phyloP scores from a whole-genome alignment of 2,113 vertebrate genomes.

The Oreochromis spilurus region DNA sequence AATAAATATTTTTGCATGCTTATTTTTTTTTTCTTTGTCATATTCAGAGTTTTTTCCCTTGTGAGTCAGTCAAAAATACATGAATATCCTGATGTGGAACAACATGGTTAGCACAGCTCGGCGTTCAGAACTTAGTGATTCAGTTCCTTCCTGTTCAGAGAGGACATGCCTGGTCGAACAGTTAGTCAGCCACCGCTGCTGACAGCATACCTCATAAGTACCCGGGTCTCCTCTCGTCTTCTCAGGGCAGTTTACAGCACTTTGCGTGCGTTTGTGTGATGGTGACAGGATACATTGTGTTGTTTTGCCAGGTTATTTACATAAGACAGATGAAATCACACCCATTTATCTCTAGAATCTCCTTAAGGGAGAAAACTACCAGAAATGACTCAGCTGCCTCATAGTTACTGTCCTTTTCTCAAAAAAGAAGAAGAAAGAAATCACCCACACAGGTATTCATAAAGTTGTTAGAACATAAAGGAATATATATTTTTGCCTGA shows the following conservation, averaged over 20 bases:
- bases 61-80: conserved; percentile 23
- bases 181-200: conserved; percentile 35
- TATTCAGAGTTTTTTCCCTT: background rate
- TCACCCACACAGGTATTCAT: background rate
- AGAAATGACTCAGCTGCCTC: background rate
- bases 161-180: background rate
- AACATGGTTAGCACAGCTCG: conserved; percentile 1
- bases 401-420: background rate
- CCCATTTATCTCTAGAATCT: background rate
- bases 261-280: background rate
- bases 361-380: background rate
- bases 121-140: conserved; percentile 40
- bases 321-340: background rate
- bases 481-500: background rate
- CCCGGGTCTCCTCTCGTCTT: background rate
- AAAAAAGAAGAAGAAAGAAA: background rate
- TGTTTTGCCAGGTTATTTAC: background rate
- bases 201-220: background rate
- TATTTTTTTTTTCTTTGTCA: background rate
- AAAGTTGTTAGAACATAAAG: background rate
- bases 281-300: background rate
- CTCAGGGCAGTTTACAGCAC: background rate
- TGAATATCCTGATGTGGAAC: conserved; percentile 21
- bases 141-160: conserved; percentile 46
- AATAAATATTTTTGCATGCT: background rate